phyloP scores from a whole-genome alignment of 2,888 invertebrate species.

The Polydrusus cervinus region DNA sequence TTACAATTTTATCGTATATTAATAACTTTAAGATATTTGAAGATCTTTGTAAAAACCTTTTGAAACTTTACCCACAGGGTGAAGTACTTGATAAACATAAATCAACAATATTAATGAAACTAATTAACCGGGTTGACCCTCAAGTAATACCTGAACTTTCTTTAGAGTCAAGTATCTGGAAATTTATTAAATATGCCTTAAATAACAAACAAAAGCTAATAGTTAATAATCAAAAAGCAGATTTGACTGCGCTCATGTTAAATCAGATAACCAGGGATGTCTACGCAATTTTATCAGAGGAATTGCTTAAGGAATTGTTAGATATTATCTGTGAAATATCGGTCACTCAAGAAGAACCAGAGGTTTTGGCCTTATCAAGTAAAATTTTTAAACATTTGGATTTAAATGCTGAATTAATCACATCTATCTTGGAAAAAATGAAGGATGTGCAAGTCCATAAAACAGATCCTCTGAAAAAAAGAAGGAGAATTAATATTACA shows the following conservation, averaged over 20 bases:
- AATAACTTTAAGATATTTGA: slow-evolving; percentile 63
- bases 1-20: slow-evolving; percentile 66
- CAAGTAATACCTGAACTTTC: slow-evolving; percentile 59
- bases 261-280: slow-evolving; percentile 69
- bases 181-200: slow-evolving; percentile 75
- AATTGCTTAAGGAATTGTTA: slow-evolving; percentile 72
- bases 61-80: slow-evolving; percentile 46
- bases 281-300: slow-evolving; percentile 73
- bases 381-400: slow-evolving; percentile 80
- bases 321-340: slow-evolving; percentile 74
- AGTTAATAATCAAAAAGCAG: slow-evolving; percentile 48
- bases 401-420: slow-evolving; percentile 77
- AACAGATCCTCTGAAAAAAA: slow-evolving; percentile 68
- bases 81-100: slow-evolving; percentile 57
- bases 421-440: slow-evolving; percentile 77
- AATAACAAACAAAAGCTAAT: slow-evolving; percentile 71
- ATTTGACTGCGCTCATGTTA: slow-evolving; percentile 53
- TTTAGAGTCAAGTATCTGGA: slow-evolving; percentile 72
- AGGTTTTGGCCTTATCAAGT: slow-evolving; percentile 76
- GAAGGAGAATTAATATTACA: slow-evolving; percentile 70
- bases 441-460: slow-evolving; percentile 72
- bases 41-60: slow-evolving; percentile 59
- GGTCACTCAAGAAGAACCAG: slow-evolving; percentile 76
- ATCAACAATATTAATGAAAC: slow-evolving; percentile 61
- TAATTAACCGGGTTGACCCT: slow-evolving; percentile 62